A percentile compares a stretch with the other conserved stretches of the same genome.
Evolutionary conservation across 23 tunicate genomes (phyloP).

Genomic region (Styela clava): DNA sequence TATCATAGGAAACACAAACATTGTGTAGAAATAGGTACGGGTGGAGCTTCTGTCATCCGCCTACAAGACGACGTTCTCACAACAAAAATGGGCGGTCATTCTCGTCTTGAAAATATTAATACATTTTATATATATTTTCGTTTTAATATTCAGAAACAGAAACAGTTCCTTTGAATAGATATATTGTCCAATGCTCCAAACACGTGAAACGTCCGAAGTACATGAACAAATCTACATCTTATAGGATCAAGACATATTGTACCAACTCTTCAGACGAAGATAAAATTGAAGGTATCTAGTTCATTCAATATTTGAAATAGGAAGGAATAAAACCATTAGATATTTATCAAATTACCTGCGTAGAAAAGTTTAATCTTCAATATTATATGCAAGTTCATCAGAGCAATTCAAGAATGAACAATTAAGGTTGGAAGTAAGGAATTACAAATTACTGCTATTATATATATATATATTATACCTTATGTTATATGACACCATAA

Average conservation of each 20-base stretch:
- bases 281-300: not conserved
- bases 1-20: not conserved
- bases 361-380: too few species aligned
- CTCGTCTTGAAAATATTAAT: too few species aligned
- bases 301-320: not conserved
- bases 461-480: too few species aligned
- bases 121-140: not conserved
- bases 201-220: conserved; percentile 43
- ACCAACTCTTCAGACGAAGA: conserved; percentile 14
- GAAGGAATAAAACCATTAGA: too few species aligned
- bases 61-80: not conserved
- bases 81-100: not conserved
- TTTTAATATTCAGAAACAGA: conserved; percentile 37
- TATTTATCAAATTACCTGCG: too few species aligned
- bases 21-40: not conserved
- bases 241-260: not conserved
- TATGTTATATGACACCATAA: too few species aligned
- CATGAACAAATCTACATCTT: conserved; percentile 2
- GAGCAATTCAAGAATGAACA: too few species aligned
- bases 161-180: conserved; percentile 35
- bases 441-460: too few species aligned
- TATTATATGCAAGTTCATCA: too few species aligned
- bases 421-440: too few species aligned
- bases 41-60: not conserved
- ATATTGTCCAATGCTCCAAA: conserved; percentile 44